phyloP scores from a whole-genome alignment of 2,888 invertebrate genomes.

The Rhodophaea formosa region DNA sequence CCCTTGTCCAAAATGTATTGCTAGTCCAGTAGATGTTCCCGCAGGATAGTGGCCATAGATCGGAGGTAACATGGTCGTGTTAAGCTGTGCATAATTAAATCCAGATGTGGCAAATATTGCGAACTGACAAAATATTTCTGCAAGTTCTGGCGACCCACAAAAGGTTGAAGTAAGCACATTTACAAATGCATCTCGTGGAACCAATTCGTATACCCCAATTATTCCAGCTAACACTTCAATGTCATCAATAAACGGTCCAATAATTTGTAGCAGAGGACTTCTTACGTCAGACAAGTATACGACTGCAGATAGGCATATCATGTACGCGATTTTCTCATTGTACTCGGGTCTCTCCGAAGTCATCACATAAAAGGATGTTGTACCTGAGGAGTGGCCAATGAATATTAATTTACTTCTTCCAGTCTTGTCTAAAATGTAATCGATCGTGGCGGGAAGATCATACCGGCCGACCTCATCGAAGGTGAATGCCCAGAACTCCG shows the following conservation, averaged over 20 bases:
- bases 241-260: background rate
- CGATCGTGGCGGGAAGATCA: constrained; percentile 89
- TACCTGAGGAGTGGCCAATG: constrained; percentile 87
- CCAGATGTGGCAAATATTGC: background rate
- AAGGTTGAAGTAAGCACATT: background rate
- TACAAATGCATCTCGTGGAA: background rate
- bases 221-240: background rate
- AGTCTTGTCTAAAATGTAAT: constrained; percentile 82
- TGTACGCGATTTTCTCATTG: too few species aligned
- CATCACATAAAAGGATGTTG: too few species aligned
- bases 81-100: background rate
- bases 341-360: too few species aligned
- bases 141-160: too few species aligned
- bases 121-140: too few species aligned
- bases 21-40: background rate
- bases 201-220: background rate
- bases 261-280: constrained; percentile 23
- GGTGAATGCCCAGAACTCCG: constrained; percentile 83
- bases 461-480: constrained; percentile 89
- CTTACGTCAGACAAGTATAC: constrained; percentile 55
- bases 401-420: constrained; percentile 83
- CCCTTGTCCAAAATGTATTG: background rate
- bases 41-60: constrained; percentile 1
- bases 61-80: background rate
- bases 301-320: too few species aligned